phyloP scores from a whole-genome alignment of 1,140 invertebrate species.

The Macrosteles quadrilineatus region DNA sequence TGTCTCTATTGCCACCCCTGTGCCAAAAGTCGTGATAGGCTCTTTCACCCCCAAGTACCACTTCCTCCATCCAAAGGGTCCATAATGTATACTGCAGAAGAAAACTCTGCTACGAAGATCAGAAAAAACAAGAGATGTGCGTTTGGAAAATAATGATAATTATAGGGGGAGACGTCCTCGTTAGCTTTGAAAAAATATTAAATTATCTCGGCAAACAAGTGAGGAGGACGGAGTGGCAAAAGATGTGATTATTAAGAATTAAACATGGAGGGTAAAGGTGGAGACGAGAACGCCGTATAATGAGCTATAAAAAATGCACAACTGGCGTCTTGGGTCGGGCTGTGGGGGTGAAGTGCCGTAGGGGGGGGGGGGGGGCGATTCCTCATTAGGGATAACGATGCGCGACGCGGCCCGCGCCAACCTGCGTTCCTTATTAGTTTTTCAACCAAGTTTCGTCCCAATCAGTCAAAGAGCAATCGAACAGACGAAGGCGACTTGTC shows the following conservation, averaged over 20 bases:
- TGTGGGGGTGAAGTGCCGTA: not conserved
- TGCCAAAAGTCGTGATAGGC: too few relatives aligned
- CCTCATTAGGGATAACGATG: conserved; percentile 9
- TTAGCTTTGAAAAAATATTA: conserved; percentile 29
- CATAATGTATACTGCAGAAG: too few relatives aligned
- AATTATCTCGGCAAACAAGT: conserved; percentile 28
- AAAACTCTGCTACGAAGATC: too few relatives aligned
- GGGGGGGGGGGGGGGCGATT: conserved; percentile 12
- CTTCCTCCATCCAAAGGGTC: too few relatives aligned
- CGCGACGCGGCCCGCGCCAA: not conserved
- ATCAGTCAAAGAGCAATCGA: too few relatives aligned
- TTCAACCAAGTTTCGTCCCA: too few relatives aligned
- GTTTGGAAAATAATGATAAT: conserved; percentile 30
- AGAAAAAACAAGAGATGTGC: conserved; percentile 14
- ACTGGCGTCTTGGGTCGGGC: conserved; percentile 16
- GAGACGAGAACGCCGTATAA: conserved; percentile 1
- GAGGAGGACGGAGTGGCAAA: conserved; percentile 22
- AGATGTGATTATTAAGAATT: conserved; percentile 32
- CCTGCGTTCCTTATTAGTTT: conserved; percentile 24
- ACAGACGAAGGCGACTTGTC: too few relatives aligned
- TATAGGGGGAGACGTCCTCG: conserved; percentile 8
- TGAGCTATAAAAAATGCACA: conserved; percentile 31
- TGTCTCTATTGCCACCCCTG: too few relatives aligned
- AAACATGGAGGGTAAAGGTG: conserved; percentile 22
- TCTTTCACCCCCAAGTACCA: too few relatives aligned